Base-by-base conservation (phyloP, 2,888 invertebrate genomes). In the Terebella lapidaria region DNA sequence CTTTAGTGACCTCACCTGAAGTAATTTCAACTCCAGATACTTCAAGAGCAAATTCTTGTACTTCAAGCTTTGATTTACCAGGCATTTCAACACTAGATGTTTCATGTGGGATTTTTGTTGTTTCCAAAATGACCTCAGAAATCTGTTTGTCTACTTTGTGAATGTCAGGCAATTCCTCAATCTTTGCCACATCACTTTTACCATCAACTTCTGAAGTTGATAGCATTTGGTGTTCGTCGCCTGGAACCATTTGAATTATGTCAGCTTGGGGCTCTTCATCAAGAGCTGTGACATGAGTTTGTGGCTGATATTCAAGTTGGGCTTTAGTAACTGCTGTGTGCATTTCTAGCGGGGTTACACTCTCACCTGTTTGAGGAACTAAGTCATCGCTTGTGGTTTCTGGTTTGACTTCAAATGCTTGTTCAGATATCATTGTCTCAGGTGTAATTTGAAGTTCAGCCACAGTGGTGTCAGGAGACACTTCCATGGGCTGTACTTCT, bases 401-500 rank as follows among this genome's bases (percentile, higher is more conserved):
- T 4, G 2, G 22, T 25, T 51, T 20, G 3, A 51, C 0, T 51
- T 51, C 52, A 20, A 51, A n/a, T 15, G 18, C 24, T 51, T 51
- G 52, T 25, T 51, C 20, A 26, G 15, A 25, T 10, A 42, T 55
- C 22, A 35, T 18, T 4, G 20, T n/a, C 20, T 29, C 47, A 25
- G 35, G 56, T 3, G 49, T 45, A 25, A 30, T 24, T 26, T 24
- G 35, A n/a, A 54, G 45, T 18, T 54, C 3, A 28, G 54, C 54
- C 54, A 54, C 46, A 54, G 54, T 28, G 26, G 56, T 45, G 26
- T 57, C 49, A 26, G 56, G 26, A 18, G 45, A 18, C 27, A 49
- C 26, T 25, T 57, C 64, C 20, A 22, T 54, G 20, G 58, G 22
- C 1, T 24, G 53, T 3, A 57, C 53, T 26, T 55, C 55, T 15